These are phyloP conservation scores for Leptinotarsa tumamoca DNA, from an alignment of 2,888 invertebrate genomes.

Conservation along the genomic window DNA sequence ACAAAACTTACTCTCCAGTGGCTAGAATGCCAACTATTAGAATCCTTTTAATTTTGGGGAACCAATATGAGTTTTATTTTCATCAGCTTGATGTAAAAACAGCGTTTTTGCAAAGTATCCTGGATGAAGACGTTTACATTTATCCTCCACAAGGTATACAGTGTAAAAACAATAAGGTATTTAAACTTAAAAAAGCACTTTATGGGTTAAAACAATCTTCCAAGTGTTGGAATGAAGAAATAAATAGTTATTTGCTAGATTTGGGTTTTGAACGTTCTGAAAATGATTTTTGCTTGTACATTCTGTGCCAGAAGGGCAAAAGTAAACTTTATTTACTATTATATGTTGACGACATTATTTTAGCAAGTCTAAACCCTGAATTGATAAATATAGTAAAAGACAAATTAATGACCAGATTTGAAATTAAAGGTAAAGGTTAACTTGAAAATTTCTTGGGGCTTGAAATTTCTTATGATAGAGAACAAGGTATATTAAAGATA, in stretches of 20 bases:
- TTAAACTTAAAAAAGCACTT: conserved; percentile 26
- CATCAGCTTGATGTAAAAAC: conserved; percentile 15
- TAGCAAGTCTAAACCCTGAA: background rate
- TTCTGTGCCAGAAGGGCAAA: background rate
- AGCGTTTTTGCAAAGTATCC: background rate
- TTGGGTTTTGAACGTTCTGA: conserved; percentile 32
- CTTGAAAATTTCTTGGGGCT: conserved; percentile 39
- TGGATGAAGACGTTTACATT: conserved; percentile 3
- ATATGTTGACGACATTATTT: conserved; percentile 31
- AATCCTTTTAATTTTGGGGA: conserved; percentile 27
- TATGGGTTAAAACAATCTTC: conserved; percentile 31
- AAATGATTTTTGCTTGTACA: conserved; percentile 24
- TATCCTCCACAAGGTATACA: conserved; percentile 21
- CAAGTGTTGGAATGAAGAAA: conserved; percentile 26
- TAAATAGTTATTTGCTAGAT: conserved; percentile 21
- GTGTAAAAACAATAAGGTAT: conserved; percentile 3
- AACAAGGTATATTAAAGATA: conserved; percentile 31
- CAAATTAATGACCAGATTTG: conserved; percentile 33
- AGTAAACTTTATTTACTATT: conserved; percentile 14
- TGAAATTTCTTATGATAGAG: conserved; percentile 35
- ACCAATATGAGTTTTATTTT: conserved; percentile 22
- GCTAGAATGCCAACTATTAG: background rate
- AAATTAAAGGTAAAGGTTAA: conserved; percentile 35
- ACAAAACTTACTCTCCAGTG: too few species aligned
- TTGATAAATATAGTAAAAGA: conserved; percentile 16